Percentiles rank a stretch among this genome's conserved stretches.
These are phyloP conservation scores for Clarias magur DNA, from an alignment of 2,113 vertebrate genomes.

Conservation along the genomic window DNA sequence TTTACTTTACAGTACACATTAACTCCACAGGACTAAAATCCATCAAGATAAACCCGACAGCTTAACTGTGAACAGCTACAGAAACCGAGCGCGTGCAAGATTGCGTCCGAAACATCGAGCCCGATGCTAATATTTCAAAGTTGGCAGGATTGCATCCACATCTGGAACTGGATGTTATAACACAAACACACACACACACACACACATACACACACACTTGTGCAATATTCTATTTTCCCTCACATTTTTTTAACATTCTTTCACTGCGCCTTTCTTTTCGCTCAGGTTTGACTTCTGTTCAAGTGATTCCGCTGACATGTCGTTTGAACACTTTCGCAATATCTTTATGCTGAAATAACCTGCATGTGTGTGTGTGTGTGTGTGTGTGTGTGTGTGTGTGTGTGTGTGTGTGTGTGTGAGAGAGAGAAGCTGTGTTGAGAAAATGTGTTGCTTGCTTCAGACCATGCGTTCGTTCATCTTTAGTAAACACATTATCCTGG, in stretches of 20 bases:
- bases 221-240: too few relatives aligned
- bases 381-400: not conserved
- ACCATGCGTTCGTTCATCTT: not conserved
- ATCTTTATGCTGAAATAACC: not conserved
- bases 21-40: not conserved
- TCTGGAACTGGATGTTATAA: not conserved
- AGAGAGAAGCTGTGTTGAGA: not conserved
- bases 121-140: not conserved
- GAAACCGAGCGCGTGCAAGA: not conserved
- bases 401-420: not conserved
- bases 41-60: not conserved
- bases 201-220: too few relatives aligned
- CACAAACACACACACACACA: not conserved
- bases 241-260: not conserved
- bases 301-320: too few relatives aligned
- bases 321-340: not conserved
- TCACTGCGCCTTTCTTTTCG: not conserved
- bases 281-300: not conserved
- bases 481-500: not conserved
- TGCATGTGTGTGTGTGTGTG: not conserved
- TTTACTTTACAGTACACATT: not conserved
- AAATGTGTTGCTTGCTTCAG: not conserved
- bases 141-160: not conserved
- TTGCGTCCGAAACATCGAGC: not conserved
- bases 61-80: not conserved